Percentiles rank a stretch among this genome's conserved stretches.
phyloP scores from a whole-genome alignment of 2,113 vertebrate species.

The Pelodiscus sinensis region DNA sequence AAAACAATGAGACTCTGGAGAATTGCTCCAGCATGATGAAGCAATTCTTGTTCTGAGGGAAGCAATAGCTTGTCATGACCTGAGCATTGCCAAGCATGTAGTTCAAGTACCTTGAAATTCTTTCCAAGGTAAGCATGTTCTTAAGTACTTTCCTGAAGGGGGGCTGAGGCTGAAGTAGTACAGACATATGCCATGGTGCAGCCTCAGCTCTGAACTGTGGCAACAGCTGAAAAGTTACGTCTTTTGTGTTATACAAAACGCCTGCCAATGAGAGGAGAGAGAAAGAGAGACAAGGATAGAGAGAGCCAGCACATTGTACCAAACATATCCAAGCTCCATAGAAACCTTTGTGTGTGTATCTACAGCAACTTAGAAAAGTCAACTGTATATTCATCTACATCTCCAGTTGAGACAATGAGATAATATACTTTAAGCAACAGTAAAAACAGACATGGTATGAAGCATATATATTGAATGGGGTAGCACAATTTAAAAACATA shows the following conservation, averaged over 20 bases:
- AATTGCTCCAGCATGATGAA: background rate
- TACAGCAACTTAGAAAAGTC: background rate
- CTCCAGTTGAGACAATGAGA: background rate
- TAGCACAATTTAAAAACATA: background rate
- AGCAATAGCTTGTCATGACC: background rate
- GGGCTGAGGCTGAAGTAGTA: background rate
- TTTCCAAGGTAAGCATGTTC: background rate
- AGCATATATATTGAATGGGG: background rate
- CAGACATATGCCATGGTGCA: background rate
- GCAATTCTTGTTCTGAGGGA: background rate
- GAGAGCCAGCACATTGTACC: background rate
- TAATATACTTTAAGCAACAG: background rate
- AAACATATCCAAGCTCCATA: background rate
- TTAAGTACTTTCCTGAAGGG: background rate
- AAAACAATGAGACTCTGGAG: background rate
- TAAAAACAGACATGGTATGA: background rate
- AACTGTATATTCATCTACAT: background rate
- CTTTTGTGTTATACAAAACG: background rate
- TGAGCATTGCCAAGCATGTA: background rate
- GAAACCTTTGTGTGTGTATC: background rate
- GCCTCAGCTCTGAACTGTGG: background rate
- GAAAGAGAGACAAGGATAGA: background rate
- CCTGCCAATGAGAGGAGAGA: background rate
- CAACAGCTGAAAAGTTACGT: background rate
- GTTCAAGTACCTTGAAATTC: background rate